Conservation (phyloP, 2,888 invertebrate species). For the Peribatodes rhomboidaria region DNA sequence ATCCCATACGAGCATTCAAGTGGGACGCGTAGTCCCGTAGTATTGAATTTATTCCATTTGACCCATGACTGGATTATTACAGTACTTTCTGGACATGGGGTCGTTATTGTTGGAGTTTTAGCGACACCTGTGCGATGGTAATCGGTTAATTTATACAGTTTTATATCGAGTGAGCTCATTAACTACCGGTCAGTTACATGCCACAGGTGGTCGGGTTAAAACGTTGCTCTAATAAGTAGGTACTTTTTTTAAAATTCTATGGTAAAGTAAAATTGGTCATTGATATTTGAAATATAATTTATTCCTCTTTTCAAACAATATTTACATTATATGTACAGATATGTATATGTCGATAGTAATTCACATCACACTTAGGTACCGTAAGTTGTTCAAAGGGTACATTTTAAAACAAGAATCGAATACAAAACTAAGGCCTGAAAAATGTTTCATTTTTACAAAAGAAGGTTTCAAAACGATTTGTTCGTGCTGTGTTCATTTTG, state of each 20-base stretch:
- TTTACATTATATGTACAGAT: slow-evolving; percentile 57
- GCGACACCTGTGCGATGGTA: slow-evolving; percentile 68
- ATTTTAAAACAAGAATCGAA: no score
- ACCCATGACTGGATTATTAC: slow-evolving; percentile 48
- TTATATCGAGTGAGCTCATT: slow-evolving; percentile 40
- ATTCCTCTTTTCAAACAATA: slow-evolving; percentile 53
- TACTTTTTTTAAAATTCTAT: background rate
- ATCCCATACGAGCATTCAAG: slow-evolving; percentile 82
- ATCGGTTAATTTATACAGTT: slow-evolving; percentile 58
- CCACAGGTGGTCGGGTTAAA: slow-evolving; percentile 41
- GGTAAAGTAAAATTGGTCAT: slow-evolving; percentile 29
- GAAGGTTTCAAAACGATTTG: no score
- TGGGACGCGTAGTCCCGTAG: slow-evolving; percentile 67
- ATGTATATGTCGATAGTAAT: background rate
- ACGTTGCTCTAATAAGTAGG: background rate
- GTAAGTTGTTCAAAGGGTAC: no score
- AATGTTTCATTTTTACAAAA: no score
- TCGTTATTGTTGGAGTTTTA: slow-evolving; percentile 20
- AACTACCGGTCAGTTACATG: slow-evolving; percentile 25
- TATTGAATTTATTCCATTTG: slow-evolving; percentile 61
- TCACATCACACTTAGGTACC: background rate
- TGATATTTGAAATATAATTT: slow-evolving; percentile 62
- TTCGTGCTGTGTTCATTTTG: no score
- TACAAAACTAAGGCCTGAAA: no score
- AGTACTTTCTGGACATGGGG: slow-evolving; percentile 55